A percentile compares a stretch with the other conserved stretches of the same genome.
Conservation (phyloP, 2,113 vertebrate species). For the Mormyrus iriodes region DNA sequence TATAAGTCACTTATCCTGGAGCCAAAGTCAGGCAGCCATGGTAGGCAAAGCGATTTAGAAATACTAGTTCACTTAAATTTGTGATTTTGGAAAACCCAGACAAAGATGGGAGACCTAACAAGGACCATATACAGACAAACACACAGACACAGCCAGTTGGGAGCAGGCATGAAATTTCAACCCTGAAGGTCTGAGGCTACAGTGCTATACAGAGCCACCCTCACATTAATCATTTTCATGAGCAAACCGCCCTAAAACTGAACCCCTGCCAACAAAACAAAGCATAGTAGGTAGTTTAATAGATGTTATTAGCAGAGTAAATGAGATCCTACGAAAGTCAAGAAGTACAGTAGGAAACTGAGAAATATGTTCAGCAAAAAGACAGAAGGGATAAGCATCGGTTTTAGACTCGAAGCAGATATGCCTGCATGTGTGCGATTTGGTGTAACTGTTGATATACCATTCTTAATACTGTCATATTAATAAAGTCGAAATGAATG, state of each 20-base stretch:
- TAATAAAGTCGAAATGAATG: background rate
- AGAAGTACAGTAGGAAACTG: background rate
- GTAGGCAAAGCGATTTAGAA: background rate
- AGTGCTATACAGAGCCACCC: background rate
- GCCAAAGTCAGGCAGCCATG: background rate
- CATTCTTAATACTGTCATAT: background rate
- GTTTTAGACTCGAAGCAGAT: background rate
- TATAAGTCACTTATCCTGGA: background rate
- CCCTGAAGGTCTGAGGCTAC: background rate
- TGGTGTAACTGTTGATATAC: background rate
- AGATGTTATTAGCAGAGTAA: background rate
- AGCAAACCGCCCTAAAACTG: background rate
- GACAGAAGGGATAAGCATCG: background rate
- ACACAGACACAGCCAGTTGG: background rate
- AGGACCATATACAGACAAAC: background rate
- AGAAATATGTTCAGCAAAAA: background rate
- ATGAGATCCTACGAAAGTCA: background rate
- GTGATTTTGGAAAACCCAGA: background rate
- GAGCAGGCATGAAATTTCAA: background rate
- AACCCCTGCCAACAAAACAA: too few species aligned
- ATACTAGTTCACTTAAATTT: background rate
- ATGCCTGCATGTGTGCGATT: background rate
- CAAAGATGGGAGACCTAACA: background rate
- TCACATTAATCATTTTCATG: background rate
- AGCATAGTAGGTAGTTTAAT: background rate